Percentiles rank a stretch among this genome's conserved stretches.
Conservation (phyloP, 2,888 invertebrate species). For the Nebria brevicollis region DNA sequence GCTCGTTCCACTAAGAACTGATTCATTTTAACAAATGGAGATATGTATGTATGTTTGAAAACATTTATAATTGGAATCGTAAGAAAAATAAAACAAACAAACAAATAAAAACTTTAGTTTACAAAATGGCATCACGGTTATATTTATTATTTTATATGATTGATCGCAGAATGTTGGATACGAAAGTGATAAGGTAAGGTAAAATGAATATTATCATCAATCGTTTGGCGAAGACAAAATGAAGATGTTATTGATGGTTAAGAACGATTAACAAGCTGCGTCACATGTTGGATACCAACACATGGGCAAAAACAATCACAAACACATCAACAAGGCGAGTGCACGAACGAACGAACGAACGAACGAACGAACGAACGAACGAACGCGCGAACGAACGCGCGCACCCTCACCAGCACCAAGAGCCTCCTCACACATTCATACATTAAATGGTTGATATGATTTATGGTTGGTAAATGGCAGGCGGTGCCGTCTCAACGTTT, state of each 20-base stretch:
- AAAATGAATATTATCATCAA: neutral
- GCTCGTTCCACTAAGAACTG: neutral
- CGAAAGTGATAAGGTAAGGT: too few species aligned
- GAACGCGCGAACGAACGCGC: too few species aligned
- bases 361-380: too few species aligned
- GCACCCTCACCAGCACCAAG: neutral
- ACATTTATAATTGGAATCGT: too few species aligned
- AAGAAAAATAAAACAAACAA: too few species aligned
- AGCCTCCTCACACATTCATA: neutral
- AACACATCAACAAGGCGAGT: neutral
- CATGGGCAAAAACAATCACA: neutral
- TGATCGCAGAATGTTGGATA: too few species aligned
- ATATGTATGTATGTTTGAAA: too few species aligned
- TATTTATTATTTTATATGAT: too few species aligned
- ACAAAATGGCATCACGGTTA: too few species aligned
- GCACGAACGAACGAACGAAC: too few species aligned
- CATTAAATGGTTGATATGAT: conserved; percentile 1
- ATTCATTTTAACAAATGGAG: neutral
- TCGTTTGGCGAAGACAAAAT: conserved; percentile 3
- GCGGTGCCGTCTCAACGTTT: neutral
- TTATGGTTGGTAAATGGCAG: neutral
- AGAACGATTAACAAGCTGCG: conserved; percentile 12
- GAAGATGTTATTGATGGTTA: conserved; percentile 10
- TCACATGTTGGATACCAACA: neutral
- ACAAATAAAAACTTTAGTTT: too few species aligned